phyloP scores from a whole-genome alignment of 2,797 vertebrate species.

The Onychomys arenicola region DNA sequence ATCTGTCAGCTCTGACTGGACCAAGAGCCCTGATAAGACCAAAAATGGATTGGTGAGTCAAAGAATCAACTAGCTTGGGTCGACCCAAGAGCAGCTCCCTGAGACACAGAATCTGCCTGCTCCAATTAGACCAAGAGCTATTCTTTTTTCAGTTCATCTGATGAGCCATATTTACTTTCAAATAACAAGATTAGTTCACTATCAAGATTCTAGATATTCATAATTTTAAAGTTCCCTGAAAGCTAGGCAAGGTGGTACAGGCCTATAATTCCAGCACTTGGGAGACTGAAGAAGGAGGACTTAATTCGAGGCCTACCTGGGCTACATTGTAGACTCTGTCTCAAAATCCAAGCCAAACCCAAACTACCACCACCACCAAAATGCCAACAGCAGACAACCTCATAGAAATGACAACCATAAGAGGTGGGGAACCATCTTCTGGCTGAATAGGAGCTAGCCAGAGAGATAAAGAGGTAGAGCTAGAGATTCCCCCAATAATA shows the following conservation, averaged over 20 bases:
- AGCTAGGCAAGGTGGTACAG: not conserved
- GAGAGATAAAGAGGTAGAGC: not conserved
- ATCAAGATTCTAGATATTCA: not conserved
- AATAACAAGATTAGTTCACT: not conserved
- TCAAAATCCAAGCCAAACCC: not conserved
- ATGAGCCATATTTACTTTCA: constrained; percentile 31
- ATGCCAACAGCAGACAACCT: not conserved
- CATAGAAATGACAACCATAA: constrained; percentile 19
- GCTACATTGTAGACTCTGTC: not conserved
- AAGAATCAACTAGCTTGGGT: too few species aligned
- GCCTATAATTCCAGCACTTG: not conserved
- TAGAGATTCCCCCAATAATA: not conserved
- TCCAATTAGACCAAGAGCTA: too few species aligned
- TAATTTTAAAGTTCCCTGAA: not conserved
- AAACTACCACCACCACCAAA: not conserved
- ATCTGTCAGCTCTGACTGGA: too few species aligned
- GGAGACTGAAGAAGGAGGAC: not conserved
- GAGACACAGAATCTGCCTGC: too few species aligned
- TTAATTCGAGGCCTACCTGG: not conserved
- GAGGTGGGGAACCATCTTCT: constrained; percentile 34
- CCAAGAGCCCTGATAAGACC: too few species aligned
- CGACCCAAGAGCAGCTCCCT: too few species aligned
- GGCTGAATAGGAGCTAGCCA: not conserved
- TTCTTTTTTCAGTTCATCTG: not conserved
- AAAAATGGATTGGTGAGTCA: too few species aligned